Percentiles rank a stretch among this genome's conserved stretches.
phyloP scores from a whole-genome alignment of 2,888 invertebrate species.

The Gymnoscelis rufifasciata region DNA sequence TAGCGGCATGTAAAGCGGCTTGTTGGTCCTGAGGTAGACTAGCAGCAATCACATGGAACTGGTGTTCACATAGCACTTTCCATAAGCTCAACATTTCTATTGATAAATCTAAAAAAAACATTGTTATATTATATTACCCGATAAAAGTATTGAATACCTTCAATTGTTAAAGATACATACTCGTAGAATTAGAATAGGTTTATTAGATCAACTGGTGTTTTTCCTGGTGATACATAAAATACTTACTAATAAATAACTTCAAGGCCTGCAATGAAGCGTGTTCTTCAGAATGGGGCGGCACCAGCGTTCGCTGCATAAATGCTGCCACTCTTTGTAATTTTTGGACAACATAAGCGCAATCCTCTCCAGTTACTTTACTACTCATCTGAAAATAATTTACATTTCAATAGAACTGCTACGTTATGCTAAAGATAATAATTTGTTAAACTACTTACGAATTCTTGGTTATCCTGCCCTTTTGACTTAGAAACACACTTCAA shows the following conservation, averaged over 20 bases:
- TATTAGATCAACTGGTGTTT: too few relatives aligned
- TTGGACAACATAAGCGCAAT: slow-evolving; percentile 85
- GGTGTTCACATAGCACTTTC: slow-evolving; percentile 95
- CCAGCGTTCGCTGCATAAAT: slow-evolving; percentile 80
- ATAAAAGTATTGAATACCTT: too few relatives aligned
- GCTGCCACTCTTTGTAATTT: slow-evolving; percentile 86
- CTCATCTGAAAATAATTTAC: slow-evolving; percentile 77
- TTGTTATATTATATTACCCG: neutral
- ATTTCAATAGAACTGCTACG: too few relatives aligned
- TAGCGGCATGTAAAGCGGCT: slow-evolving; percentile 80
- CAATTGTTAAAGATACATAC: too few relatives aligned
- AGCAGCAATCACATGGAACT: slow-evolving; percentile 88
- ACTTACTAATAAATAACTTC: slow-evolving; percentile 82
- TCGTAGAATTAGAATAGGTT: too few relatives aligned
- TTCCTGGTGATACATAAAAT: neutral
- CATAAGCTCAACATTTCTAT: slow-evolving; percentile 95
- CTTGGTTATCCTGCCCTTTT: slow-evolving; percentile 69
- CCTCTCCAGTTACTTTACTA: slow-evolving; percentile 83
- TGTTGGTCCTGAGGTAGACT: slow-evolving; percentile 84
- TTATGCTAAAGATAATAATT: too few relatives aligned
- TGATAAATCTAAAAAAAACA: slow-evolving; percentile 76
- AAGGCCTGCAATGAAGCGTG: slow-evolving; percentile 87
- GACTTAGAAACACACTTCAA: slow-evolving; percentile 84
- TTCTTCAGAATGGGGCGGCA: slow-evolving; percentile 76
- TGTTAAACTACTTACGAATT: slow-evolving; percentile 80